phyloP scores from a whole-genome alignment of 1,140 invertebrate genomes.

The Drosophila ironensis region DNA sequence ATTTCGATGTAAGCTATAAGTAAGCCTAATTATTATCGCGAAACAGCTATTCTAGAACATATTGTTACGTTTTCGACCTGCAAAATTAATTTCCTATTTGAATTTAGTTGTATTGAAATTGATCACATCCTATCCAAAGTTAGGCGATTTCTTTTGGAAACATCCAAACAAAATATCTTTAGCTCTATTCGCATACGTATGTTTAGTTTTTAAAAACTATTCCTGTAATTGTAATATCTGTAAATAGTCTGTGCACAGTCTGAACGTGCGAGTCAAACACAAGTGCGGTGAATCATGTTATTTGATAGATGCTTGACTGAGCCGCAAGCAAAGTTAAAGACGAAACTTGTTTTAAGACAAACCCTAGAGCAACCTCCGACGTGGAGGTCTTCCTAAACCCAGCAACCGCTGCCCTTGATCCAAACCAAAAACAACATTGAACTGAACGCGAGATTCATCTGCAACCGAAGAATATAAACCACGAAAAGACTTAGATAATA shows the following conservation, averaged over 20 bases:
- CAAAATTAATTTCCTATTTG: slow-evolving; percentile 73
- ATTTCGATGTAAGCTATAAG: slow-evolving; percentile 37
- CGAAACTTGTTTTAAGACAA: slow-evolving; percentile 13
- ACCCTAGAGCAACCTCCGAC: slow-evolving; percentile 13
- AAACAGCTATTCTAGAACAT: slow-evolving; percentile 24
- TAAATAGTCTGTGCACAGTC: slow-evolving; percentile 59
- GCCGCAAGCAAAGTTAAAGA: slow-evolving; percentile 9
- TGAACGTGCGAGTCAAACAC: slow-evolving; percentile 20
- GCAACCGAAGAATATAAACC: slow-evolving; percentile 36
- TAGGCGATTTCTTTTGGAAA: slow-evolving; percentile 32
- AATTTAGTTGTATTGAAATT: slow-evolving; percentile 59
- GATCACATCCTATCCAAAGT: slow-evolving; percentile 59
- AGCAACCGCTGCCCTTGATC: slow-evolving; percentile 25
- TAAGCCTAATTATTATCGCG: slow-evolving; percentile 29
- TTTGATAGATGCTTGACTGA: slow-evolving; percentile 47
- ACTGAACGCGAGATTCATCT: slow-evolving; percentile 49
- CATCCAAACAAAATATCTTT: slow-evolving; percentile 29
- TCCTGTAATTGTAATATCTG: slow-evolving; percentile 75
- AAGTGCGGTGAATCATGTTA: slow-evolving; percentile 32
- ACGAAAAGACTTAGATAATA: slow-evolving; percentile 62
- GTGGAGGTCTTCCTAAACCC: slow-evolving; percentile 16
- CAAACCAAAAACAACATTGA: slow-evolving; percentile 36
- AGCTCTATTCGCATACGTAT: slow-evolving; percentile 24
- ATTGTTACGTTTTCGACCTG: slow-evolving; percentile 65
- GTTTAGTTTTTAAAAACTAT: slow-evolving; percentile 72